Conservation (phyloP, 53 echinoderm and acorn worm species). For the Hippasteria phrygiana region DNA sequence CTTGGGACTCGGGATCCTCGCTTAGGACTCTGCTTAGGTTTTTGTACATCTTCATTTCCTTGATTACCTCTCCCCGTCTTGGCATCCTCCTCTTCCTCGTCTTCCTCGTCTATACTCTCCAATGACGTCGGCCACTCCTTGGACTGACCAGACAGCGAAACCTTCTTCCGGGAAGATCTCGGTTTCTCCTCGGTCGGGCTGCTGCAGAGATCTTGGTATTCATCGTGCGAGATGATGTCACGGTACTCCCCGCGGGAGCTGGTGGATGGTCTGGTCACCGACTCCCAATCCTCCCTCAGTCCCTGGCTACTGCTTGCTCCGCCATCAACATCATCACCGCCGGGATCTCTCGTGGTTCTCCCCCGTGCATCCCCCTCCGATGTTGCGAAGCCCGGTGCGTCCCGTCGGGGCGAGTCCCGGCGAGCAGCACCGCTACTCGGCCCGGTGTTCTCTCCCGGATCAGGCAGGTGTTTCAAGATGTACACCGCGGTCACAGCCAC, state of each 20-base stretch:
- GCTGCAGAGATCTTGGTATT: conserved; percentile 76
- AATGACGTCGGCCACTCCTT: conserved; percentile 58
- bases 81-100: conserved; percentile 25
- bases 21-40: conserved; percentile 44
- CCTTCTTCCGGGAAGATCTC: conserved; percentile 12
- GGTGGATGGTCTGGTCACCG: neutral
- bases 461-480: conserved; percentile 50
- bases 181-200: conserved; percentile 2
- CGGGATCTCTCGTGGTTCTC: neutral
- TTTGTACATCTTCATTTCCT: neutral
- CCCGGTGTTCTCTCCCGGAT: conserved; percentile 9
- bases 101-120: conserved; percentile 69
- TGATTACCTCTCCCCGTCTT: neutral
- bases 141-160: neutral
- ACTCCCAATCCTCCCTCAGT: neutral
- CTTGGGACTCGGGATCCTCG: conserved; percentile 45
- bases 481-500: conserved; percentile 56
- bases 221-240: conserved; percentile 74
- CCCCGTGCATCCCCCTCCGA: neutral
- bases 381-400: neutral
- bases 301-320: conserved; percentile 9
- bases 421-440: neutral
- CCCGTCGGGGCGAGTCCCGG: neutral
- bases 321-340: neutral
- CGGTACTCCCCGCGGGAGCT: conserved; percentile 72